phyloP scores from a whole-genome alignment of 1,140 invertebrate genomes.

The Zaprionus davidi region DNA sequence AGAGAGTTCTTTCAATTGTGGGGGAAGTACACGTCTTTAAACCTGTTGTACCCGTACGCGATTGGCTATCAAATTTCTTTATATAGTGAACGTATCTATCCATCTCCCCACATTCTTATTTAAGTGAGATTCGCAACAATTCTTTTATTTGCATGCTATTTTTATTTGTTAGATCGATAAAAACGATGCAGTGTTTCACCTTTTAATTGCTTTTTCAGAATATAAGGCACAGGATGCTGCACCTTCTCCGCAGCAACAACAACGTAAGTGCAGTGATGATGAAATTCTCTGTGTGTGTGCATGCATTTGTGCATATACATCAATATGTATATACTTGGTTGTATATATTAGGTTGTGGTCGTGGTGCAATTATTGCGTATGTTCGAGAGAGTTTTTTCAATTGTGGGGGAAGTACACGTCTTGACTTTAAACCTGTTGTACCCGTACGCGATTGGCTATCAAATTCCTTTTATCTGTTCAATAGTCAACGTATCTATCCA shows the following conservation, averaged over 20 bases:
- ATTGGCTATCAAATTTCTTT: background rate
- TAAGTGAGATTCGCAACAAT: no score
- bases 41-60: background rate
- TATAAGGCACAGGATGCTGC: conserved; percentile 14
- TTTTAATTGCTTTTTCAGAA: conserved; percentile 16
- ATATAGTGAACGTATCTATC: no score
- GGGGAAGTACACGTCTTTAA: background rate
- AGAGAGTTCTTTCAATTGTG: background rate
- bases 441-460: background rate
- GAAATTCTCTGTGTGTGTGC: conserved; percentile 2
- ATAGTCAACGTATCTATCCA: no score
- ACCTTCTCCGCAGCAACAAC: conserved; percentile 11
- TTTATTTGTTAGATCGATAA: no score
- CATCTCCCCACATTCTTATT: no score
- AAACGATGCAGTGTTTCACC: background rate
- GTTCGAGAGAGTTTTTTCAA: background rate
- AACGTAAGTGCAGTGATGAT: conserved; percentile 26
- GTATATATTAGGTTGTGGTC: background rate
- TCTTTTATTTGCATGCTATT: no score
- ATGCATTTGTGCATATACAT: conserved; percentile 4
- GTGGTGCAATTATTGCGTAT: background rate
- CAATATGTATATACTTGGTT: background rate
- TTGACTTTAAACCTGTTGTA: background rate
- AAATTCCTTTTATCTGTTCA: background rate
- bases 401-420: background rate